Evolutionary conservation across 2,797 vertebrate species (phyloP), one percentile per base, ranked within the genome.

Genomic region (Borostomias antarcticus): DNA sequence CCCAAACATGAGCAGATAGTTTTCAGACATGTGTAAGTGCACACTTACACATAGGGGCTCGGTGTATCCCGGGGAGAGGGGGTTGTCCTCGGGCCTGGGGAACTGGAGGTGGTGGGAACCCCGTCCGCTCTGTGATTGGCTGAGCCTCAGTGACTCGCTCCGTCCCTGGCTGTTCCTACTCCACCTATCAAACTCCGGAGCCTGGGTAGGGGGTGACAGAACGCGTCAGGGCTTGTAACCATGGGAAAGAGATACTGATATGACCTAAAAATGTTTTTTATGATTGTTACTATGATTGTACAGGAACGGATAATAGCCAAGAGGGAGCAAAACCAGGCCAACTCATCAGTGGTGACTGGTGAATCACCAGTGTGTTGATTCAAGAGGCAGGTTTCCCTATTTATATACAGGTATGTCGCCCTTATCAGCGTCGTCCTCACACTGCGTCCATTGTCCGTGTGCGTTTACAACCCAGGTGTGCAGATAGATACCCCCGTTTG

Each of bases 41-140:
- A 64, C 29, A 91, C 96, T 95, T 83, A 98, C 96, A 0, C 89
- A 92, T 32, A 89, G 84, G 25, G 94, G 92, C 61, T 93, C 92
- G 1, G 89, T 58, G 56, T 94, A 93, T 70, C 92, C 94, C 0
- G 93, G 90, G 29, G 91, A 93, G 23, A 91, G 61, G 2, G 83
- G 76, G 37, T 94, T 92, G 66, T 92, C 87, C 52, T 87, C 83
- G 0, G 72, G 77, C 59, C 69, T 71, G 21, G 88, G 85, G 25
- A 90, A 58, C 64, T 89, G 86, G 61, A 90, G 86, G 70, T 87
- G 89, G 67, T 77, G 73, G 62, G 89, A 86, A 26, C 81, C 85
- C 7, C 72, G 82, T 64, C 82, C 84, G 3, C 73, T 85, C n/a
- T 59, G 69, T 29, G 86, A 79, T 56, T 81, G 84, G 54, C 73